phyloP scores from a whole-genome alignment of 2,113 vertebrate genomes.

The Xerus inauris region DNA sequence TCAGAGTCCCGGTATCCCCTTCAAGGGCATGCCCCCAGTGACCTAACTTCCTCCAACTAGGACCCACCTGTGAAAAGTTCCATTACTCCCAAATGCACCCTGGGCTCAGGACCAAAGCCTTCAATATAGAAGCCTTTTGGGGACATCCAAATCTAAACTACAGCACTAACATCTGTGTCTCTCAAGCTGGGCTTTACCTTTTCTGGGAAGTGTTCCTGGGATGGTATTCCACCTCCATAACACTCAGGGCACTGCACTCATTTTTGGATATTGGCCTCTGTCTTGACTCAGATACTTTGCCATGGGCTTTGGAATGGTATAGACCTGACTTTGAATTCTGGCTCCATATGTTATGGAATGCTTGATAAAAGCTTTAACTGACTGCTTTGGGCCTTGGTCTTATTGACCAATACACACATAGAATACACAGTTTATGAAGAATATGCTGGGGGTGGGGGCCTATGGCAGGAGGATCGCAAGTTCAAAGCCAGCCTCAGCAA shows the following conservation, averaged over 20 bases:
- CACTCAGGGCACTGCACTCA: not conserved
- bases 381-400: not conserved
- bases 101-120: not conserved
- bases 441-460: not conserved
- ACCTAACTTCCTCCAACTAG: not conserved
- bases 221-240: not conserved
- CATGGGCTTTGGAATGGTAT: not conserved
- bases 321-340: not conserved
- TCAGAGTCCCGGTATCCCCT: not conserved
- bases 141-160: no score
- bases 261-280: not conserved
- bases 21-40: not conserved
- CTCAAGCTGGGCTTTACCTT: not conserved
- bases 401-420: not conserved
- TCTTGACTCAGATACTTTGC: not conserved
- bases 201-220: not conserved
- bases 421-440: not conserved
- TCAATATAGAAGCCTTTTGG: no score
- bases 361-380: not conserved
- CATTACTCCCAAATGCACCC: not conserved
- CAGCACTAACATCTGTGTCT: not conserved
- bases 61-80: not conserved
- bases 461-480: no score
- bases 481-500: no score
- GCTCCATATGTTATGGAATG: not conserved